phyloP scores from a whole-genome alignment of 2,797 vertebrate genomes.

The Enteromius mattozi region DNA sequence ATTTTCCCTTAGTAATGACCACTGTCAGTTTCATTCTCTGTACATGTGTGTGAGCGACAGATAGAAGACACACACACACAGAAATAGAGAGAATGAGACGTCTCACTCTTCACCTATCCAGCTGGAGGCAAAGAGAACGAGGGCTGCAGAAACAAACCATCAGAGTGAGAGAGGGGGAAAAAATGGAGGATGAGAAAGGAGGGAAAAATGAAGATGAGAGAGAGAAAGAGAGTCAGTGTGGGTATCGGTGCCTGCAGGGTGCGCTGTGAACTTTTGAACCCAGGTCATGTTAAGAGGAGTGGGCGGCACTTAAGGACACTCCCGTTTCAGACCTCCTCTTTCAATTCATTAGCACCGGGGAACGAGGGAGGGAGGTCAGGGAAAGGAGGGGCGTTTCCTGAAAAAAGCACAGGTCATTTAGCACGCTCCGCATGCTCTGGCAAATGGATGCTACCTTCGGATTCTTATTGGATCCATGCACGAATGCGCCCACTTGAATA shows the following conservation, averaged over 20 bases:
- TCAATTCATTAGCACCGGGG: constrained; percentile 87
- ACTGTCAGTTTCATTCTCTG: background rate
- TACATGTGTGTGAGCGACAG: constrained; percentile 40
- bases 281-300: constrained; percentile 67
- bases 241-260: constrained; percentile 80
- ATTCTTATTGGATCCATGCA: constrained; percentile 91
- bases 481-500: constrained; percentile 85
- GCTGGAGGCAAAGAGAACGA: constrained; percentile 1
- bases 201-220: constrained; percentile 53
- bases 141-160: constrained; percentile 19
- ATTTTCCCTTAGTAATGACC: constrained; percentile 37
- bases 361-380: constrained; percentile 73
- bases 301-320: constrained; percentile 68
- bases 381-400: constrained; percentile 56
- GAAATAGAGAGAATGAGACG: constrained; percentile 1
- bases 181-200: constrained; percentile 50
- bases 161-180: background rate
- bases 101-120: constrained; percentile 29
- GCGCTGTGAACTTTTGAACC: constrained; percentile 90
- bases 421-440: constrained; percentile 78
- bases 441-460: constrained; percentile 88
- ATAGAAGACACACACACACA: constrained; percentile 15
- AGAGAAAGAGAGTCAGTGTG: constrained; percentile 51
- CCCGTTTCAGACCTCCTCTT: constrained; percentile 79
- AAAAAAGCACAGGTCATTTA: constrained; percentile 83